Conservation (phyloP, 1,140 invertebrate species). For the Drosophila tani region DNA sequence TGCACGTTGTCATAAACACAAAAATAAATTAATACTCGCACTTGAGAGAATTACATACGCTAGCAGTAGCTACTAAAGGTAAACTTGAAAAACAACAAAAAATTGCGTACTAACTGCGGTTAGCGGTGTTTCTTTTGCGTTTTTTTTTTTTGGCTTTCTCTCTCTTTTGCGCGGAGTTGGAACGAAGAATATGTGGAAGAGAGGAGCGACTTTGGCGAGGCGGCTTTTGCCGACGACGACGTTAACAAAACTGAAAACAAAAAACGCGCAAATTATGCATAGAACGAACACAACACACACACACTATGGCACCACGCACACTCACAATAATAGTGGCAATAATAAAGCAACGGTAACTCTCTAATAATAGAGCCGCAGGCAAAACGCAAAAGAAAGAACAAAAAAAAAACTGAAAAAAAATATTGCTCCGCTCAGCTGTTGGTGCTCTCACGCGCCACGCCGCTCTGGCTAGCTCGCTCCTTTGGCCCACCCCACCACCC, state of each 20-base stretch:
- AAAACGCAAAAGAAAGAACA: conserved; percentile 36
- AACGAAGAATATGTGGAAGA: conserved; percentile 1
- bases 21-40: conserved; percentile 41
- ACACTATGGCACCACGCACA: conserved; percentile 9
- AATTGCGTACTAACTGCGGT: conserved; percentile 67
- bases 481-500: conserved; percentile 12
- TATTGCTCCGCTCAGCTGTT: conserved; percentile 43
- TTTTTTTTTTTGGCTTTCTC: conserved; percentile 37
- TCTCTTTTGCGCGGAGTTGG: conserved; percentile 27
- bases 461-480: conserved; percentile 15
- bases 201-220: conserved; percentile 63
- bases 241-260: conserved; percentile 82
- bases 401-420: conserved; percentile 15
- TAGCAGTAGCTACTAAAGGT: conserved; percentile 28
- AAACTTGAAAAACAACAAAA: conserved; percentile 41
- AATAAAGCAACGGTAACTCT: conserved; percentile 81
- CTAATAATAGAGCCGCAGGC: conserved; percentile 72
- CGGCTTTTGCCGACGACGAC: conserved; percentile 65
- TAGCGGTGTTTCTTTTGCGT: conserved; percentile 51
- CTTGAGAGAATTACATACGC: conserved; percentile 9
- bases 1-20: conserved; percentile 62
- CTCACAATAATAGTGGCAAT: conserved; percentile 66
- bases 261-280: conserved; percentile 81
- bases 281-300: conserved; percentile 53
- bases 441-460: conserved; percentile 33